Evolutionary conservation across 1,140 invertebrate genomes (phyloP).

Genomic region (Rhyacophila brunnea): DNA sequence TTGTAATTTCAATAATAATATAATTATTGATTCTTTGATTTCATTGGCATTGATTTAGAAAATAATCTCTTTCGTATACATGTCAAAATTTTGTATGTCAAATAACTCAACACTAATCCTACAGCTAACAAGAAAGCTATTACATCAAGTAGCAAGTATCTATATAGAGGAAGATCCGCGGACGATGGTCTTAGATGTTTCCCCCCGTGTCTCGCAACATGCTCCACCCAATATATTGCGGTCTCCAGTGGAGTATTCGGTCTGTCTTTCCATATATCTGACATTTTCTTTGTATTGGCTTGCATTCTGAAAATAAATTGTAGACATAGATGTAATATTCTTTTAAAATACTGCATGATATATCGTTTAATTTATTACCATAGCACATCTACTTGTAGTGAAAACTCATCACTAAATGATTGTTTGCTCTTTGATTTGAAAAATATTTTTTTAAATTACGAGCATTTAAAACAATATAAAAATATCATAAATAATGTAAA

Average conservation of each 20-base stretch:
- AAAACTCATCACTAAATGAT: too few relatives aligned
- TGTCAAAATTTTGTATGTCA: too few relatives aligned
- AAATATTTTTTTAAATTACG: too few relatives aligned
- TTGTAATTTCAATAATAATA: too few relatives aligned
- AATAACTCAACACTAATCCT: too few relatives aligned
- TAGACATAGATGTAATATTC: background rate
- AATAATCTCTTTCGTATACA: too few relatives aligned
- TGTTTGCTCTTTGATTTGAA: too few relatives aligned
- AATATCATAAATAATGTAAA: too few relatives aligned
- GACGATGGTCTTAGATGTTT: conserved; percentile 47
- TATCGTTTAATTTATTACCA: background rate
- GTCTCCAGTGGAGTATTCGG: conserved; percentile 50
- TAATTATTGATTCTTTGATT: background rate
- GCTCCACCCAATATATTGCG: conserved; percentile 57
- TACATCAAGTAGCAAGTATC: conserved; percentile 59
- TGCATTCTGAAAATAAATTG: conserved; percentile 39
- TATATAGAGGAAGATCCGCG: conserved; percentile 46
- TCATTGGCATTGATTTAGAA: background rate
- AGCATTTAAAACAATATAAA: too few relatives aligned
- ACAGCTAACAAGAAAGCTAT: conserved; percentile 32
- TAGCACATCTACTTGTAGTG: too few relatives aligned
- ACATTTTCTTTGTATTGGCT: conserved; percentile 48
- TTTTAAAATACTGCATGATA: background rate
- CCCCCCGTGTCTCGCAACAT: conserved; percentile 49
- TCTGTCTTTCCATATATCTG: conserved; percentile 54